Evolutionary conservation across 2,113 vertebrate species (phyloP), one percentile per base, ranked within the genome.

Genomic region (Danionella cerebrum): DNA sequence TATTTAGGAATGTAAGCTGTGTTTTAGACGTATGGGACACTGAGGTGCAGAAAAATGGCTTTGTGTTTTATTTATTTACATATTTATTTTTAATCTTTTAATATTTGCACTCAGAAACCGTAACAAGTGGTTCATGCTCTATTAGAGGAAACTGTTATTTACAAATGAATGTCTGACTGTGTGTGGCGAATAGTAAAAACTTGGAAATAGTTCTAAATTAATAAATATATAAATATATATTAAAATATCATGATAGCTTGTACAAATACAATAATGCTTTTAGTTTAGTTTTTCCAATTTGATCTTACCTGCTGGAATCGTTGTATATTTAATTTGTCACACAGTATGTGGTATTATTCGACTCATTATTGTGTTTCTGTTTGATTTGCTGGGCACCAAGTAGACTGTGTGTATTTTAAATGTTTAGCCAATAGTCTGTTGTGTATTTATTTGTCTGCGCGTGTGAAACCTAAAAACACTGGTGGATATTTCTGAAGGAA

Each of bases 151-250:
- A 88, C 82, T 80, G 85, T 88, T 90, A 79, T 85, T 87, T 89
- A 94, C 88, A 89, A 89, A 91, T 92, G 92, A 96, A 96, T 93
- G 92, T 96, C 91, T 89, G 91, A 92, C 92, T 94, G 90, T 86
- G 87, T 89, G 89, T 91, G 91, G 93, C 91, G 88, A 86, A 81
- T 92, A 89, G 87, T 89, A 6, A 84, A 88, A 90, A 84, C 86
- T 89, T 88, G 89, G 81, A 93, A 85, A 88, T 86, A 87, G 91
- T 91, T 92, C 88, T 87, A 90, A 64, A 83, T 80, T 81, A 87
- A 90, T 90, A 82, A 83, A 90, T 89, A 84, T 84, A 89, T 85
- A 65, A 53, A 65, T 63, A 58, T 64, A 75, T 71, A 76, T 72
- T 84, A 77, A 85, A 89, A 85, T 90, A 91, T 81, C 85, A 89